phyloP scores from a whole-genome alignment of 2,113 vertebrate genomes.

The Pedetes capensis region DNA sequence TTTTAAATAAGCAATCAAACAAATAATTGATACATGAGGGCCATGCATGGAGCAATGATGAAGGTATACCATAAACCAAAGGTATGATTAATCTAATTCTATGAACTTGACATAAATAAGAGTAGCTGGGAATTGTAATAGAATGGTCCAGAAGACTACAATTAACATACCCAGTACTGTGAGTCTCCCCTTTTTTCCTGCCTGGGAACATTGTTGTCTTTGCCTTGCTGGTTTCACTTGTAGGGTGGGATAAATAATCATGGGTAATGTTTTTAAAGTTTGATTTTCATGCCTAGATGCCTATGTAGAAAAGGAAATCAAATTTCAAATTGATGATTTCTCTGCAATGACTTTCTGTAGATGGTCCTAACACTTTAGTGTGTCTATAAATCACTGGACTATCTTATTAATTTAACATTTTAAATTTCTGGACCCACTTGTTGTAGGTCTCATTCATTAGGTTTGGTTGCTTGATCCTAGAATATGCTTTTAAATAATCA shows the following conservation, averaged over 20 bases:
- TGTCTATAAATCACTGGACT: not conserved
- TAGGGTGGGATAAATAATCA: not conserved
- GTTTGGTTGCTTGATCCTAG: not conserved
- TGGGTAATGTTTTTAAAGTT: not conserved
- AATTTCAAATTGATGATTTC: not conserved
- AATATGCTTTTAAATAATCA: conserved; percentile 11
- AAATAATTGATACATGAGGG: not conserved
- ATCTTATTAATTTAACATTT: not conserved
- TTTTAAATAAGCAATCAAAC: conserved; percentile 33
- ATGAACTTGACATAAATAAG: not conserved
- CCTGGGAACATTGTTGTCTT: not conserved
- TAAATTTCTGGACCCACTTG: not conserved
- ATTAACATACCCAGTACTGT: not conserved
- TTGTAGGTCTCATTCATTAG: not conserved
- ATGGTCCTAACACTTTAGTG: not conserved
- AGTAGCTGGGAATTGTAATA: not conserved
- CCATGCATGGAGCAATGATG: not conserved
- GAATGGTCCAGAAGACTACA: not conserved
- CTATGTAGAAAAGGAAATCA: not conserved
- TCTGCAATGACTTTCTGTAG: not conserved
- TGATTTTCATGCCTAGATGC: not conserved
- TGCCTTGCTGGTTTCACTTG: not conserved
- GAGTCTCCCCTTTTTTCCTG: not conserved
- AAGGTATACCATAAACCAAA: not conserved
- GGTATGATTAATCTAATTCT: not conserved